These are phyloP conservation scores for Etia nguti DNA, from an alignment of 2,113 vertebrate genomes.

Conservation along the genomic window DNA sequence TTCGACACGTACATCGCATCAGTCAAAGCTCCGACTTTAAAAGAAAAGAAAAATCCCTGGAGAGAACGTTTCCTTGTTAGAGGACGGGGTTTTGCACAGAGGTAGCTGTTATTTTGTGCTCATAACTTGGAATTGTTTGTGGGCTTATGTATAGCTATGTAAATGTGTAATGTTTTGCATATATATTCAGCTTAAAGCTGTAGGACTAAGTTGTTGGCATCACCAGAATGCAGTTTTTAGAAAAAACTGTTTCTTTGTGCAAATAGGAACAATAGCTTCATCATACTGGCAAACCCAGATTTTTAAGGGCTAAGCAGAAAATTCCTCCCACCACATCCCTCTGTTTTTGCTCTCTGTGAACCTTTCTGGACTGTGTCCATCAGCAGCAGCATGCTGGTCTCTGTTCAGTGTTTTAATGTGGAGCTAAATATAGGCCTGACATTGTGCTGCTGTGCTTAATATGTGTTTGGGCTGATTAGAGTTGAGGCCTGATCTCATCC, in stretches of 20 bases:
- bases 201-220: not conserved
- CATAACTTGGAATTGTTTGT: not conserved
- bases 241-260: not conserved
- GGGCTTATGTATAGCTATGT: not conserved
- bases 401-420: conserved; percentile 40
- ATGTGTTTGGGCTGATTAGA: conserved; percentile 55
- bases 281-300: not conserved
- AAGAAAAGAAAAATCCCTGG: not conserved
- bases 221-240: not conserved
- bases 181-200: not conserved
- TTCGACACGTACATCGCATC: not conserved
- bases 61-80: conserved; percentile 10
- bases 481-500: conserved; percentile 58
- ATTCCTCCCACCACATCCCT: conserved; percentile 33
- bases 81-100: not conserved
- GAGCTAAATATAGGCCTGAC: conserved; percentile 63
- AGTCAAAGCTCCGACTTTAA: not conserved
- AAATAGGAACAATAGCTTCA: not conserved
- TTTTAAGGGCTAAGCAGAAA: conserved; percentile 43
- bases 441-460: conserved; percentile 53
- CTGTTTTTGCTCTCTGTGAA: conserved; percentile 24
- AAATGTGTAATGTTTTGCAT: not conserved
- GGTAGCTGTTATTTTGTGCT: not conserved
- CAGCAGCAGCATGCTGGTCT: conserved; percentile 8
- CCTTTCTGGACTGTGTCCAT: conserved; percentile 45